phyloP scores from a whole-genome alignment of 2,797 vertebrate genomes.

The Falco peregrinus region DNA sequence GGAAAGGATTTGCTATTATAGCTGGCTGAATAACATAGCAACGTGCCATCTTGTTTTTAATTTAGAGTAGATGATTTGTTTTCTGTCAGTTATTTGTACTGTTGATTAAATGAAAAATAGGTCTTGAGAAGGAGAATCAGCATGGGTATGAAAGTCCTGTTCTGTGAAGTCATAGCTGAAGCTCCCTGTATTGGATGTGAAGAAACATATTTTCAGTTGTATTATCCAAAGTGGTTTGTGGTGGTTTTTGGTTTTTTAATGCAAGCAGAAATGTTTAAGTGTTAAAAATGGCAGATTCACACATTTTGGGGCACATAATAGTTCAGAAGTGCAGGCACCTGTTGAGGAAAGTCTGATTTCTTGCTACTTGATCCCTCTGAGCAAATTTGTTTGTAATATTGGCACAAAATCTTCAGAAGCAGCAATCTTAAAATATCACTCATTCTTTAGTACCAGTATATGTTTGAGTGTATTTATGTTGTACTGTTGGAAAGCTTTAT shows the following conservation, averaged over 20 bases:
- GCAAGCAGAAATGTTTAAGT: background rate
- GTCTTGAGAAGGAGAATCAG: background rate
- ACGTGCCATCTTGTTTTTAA: background rate
- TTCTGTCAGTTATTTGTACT: background rate
- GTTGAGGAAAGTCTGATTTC: background rate
- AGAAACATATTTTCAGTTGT: background rate
- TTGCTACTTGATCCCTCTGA: background rate
- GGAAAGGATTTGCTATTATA: background rate
- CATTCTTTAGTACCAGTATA: accelerated
- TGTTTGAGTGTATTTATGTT: background rate
- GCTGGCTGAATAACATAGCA: background rate
- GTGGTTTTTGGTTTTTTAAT: background rate
- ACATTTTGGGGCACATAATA: background rate
- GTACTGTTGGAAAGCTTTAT: background rate
- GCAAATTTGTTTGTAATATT: background rate
- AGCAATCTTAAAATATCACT: background rate
- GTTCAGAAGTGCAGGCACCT: background rate
- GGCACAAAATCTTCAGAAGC: background rate
- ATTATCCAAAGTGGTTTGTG: background rate
- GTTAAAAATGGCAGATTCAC: background rate
- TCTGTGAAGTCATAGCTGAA: background rate
- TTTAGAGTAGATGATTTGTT: background rate
- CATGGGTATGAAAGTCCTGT: background rate
- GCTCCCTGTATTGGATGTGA: background rate
- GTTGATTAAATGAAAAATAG: background rate